Percentiles rank a stretch among this genome's conserved stretches.
Evolutionary conservation across 2,888 invertebrate genomes (phyloP).

Genomic region (Tricholauxania praeusta): DNA sequence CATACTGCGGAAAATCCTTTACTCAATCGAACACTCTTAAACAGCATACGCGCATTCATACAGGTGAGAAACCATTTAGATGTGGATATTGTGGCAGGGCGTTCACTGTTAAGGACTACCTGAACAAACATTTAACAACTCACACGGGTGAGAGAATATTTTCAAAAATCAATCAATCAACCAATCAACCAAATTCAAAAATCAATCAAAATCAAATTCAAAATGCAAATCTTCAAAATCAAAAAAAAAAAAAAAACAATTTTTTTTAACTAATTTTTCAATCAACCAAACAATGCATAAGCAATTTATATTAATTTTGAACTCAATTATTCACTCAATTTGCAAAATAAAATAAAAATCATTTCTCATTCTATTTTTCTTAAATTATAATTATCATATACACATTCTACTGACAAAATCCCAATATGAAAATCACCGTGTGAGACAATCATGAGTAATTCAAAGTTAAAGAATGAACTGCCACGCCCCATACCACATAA

Average conservation of each 20-base stretch:
- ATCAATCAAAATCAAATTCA: constrained; percentile 48
- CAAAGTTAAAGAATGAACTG: not conserved
- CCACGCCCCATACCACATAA: too few relatives aligned
- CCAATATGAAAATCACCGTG: not conserved
- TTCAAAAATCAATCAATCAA: constrained; percentile 56
- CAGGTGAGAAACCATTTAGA: constrained; percentile 68
- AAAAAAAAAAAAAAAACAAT: constrained; percentile 44
- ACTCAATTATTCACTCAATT: constrained; percentile 5
- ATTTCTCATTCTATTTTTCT: constrained; percentile 10
- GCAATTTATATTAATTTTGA: not conserved
- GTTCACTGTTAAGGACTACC: constrained; percentile 68
- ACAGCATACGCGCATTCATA: constrained; percentile 68
- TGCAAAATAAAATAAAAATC: constrained; percentile 17
- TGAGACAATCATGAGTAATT: constrained; percentile 10
- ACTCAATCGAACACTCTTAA: constrained; percentile 68
- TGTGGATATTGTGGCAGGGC: constrained; percentile 68
- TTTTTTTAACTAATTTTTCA: constrained; percentile 18
- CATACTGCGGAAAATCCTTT: constrained; percentile 67
- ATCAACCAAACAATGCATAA: constrained; percentile 3
- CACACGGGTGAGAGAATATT: constrained; percentile 68
- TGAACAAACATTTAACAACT: constrained; percentile 69
- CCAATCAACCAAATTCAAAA: constrained; percentile 40
- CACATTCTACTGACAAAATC: constrained; percentile 2
- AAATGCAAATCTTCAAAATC: constrained; percentile 47
- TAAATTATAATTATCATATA: constrained; percentile 12